Base-by-base conservation (phyloP, 1,140 invertebrate species). In the Lysiphlebus fabarum region DNA sequence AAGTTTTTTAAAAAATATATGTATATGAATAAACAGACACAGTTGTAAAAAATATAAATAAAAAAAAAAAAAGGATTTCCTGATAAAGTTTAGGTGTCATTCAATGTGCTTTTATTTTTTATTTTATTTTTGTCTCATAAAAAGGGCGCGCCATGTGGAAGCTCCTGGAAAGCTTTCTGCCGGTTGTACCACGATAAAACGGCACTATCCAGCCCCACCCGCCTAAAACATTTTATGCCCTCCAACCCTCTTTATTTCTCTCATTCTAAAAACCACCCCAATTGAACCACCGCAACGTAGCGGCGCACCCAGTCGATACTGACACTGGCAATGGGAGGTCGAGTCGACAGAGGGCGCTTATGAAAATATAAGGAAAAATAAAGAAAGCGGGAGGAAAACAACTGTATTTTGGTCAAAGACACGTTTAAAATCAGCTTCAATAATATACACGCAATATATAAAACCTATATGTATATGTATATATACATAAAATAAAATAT, bases 281-380 rank as follows among this genome's bases (percentile, higher is more conserved):
- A 65, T 54, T 50, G 61, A 65, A 62, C 58, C 65, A 38, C 51
- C 33, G 49, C 49, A 26, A 26, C n/a, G 49, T n/a, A 48, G 12
- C 49, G 49, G 57, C 61, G 67, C 67, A 67, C 74, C 73, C 70
- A 76, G 74, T 75, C 73, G 73, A 76, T 76, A 76, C 73, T 70
- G 72, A 75, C 71, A 74, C 72, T 70, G 67, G 53, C 68, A 70
- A 72, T 75, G 72, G 69, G 73, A 74, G 74, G 72, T 75, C 71
- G 73, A 74, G 69, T 76, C 74, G 74, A 75, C 71, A 76, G 74
- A 75, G 74, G 72, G 72, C 73, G 71, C 70, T 72, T 69, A 74
- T 69, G 70, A 64, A 60, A 65, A 65, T 66, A 64, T 7, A 43
- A 41, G 17, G 8, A 41, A 36, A 59, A 48, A 49, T 45, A 12